Evolutionary conservation across 2,113 vertebrate species (phyloP), one percentile per base, ranked within the genome.

Genomic region (Todiramphus saurophagus): DNA sequence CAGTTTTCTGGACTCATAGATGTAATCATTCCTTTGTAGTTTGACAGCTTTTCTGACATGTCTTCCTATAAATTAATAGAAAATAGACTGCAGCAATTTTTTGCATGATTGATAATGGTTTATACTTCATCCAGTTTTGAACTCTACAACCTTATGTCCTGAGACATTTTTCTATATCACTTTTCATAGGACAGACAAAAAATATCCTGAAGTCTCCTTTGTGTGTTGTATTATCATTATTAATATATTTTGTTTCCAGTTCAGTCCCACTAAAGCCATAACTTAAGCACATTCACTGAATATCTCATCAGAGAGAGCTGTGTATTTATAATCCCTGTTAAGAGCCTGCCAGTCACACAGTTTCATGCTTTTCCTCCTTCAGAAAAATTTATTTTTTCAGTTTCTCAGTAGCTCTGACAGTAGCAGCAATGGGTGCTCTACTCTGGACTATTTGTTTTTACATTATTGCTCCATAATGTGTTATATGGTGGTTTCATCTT

Each of bases 141-240:
- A 91, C 55, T 84, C 39, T 84, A 72, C 55, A 72, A 13, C 59
- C 24, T 44, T 55, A 86, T 80, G 58, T 77, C 73, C 70, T 62
- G 76, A 89, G 59, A 50, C 82, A 58, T 64, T 93, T 75, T 92
- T 89, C 53, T 59, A 19, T 87, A 58, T 68, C 39, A 30, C n/a
- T 89, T 93, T 92, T 87, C 56, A 50, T 8, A 84, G 68, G 70
- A 58, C 23, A 83, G 80, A 72, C 76, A 91, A 75, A 87, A 59
- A 90, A 48, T 69, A 93, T 60, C 76, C 46, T 75, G 56, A 70
- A 31, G 55, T 77, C 70, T 79, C 35, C 46, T 93, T 74, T 85
- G 20, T 81, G 35, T 87, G 20, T 84, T 93, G 84, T 95, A 90
- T 81, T 91, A 77, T 58, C 58, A 74, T 88, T 87, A 78, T 88